Evolutionary conservation across 2,113 vertebrate species (phyloP).

Genomic region (Mugil cephalus): DNA sequence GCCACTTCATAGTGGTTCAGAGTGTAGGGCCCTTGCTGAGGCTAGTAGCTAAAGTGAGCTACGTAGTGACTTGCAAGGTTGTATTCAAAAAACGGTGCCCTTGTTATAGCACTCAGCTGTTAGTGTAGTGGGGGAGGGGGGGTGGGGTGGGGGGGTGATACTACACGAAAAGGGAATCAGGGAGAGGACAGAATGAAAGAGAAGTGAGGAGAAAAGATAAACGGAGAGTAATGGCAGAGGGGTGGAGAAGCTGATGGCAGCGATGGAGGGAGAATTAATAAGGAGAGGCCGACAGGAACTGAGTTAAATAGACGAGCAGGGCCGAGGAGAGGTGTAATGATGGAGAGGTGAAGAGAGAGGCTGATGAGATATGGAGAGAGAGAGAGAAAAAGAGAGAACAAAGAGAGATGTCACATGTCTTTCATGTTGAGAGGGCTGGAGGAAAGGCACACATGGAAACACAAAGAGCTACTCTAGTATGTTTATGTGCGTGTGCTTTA

Average conservation of each 20-base stretch:
- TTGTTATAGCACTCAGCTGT: slow-evolving; percentile 32
- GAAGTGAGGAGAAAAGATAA: slow-evolving; percentile 20
- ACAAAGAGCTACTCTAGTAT: slow-evolving; percentile 48
- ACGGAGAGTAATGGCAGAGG: slow-evolving; percentile 37
- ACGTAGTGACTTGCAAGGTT: slow-evolving; percentile 36
- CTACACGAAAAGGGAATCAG: slow-evolving; percentile 45
- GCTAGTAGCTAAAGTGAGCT: slow-evolving; percentile 20
- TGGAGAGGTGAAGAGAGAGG: slow-evolving; percentile 63
- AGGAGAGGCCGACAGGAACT: slow-evolving; percentile 48
- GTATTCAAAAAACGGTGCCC: slow-evolving; percentile 26
- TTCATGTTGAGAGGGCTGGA: slow-evolving; percentile 64
- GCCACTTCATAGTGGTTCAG: not conserved
- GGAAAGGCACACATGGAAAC: slow-evolving; percentile 52
- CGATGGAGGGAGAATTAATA: slow-evolving; percentile 59
- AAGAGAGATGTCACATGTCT: slow-evolving; percentile 66
- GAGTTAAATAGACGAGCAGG: slow-evolving; percentile 57
- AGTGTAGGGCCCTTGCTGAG: slow-evolving; percentile 15
- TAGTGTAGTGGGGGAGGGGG: slow-evolving; percentile 7
- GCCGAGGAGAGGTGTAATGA: slow-evolving; percentile 57
- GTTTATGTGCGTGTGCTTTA: slow-evolving; percentile 21
- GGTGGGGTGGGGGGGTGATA: slow-evolving; percentile 24
- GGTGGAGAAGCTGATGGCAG: slow-evolving; percentile 53
- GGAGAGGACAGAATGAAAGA: slow-evolving; percentile 39
- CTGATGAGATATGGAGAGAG: slow-evolving; percentile 56
- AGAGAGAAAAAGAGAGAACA: slow-evolving; percentile 48